Conservation (phyloP, 2,113 vertebrate species). For the Todiramphus chloris region DNA sequence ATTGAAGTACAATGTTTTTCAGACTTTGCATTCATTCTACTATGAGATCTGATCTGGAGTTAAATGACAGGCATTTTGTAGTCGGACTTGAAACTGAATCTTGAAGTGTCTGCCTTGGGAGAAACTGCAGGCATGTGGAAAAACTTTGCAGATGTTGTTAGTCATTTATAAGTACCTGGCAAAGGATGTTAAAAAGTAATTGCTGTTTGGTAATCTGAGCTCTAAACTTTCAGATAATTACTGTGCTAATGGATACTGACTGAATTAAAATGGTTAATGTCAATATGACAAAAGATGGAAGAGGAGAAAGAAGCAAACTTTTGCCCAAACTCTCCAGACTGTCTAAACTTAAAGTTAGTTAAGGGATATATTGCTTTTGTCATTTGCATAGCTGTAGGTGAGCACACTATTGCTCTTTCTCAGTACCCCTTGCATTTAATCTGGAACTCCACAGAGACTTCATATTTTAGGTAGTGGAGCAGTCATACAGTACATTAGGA, state of each 20-base stretch:
- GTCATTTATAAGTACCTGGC: neutral
- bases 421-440: neutral
- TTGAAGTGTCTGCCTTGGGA: neutral
- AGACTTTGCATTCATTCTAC: neutral
- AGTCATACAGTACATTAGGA: neutral
- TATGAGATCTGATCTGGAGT: neutral
- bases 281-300: neutral
- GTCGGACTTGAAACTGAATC: neutral
- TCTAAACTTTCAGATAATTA: neutral
- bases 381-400: neutral
- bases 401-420: neutral
- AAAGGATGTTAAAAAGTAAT: neutral
- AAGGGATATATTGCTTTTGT: neutral
- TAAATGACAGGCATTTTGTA: conserved; percentile 15
- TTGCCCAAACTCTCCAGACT: neutral
- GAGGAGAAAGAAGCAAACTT: neutral
- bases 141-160: neutral
- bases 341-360: neutral
- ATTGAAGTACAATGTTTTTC: neutral
- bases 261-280: neutral
- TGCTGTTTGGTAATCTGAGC: neutral
- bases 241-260: neutral
- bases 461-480: neutral
- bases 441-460: neutral
- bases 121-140: neutral